Percentiles rank a stretch among this genome's conserved stretches.
phyloP scores from a whole-genome alignment of 2,797 vertebrate genomes.

The Microctenopoma stevenorrisi region DNA sequence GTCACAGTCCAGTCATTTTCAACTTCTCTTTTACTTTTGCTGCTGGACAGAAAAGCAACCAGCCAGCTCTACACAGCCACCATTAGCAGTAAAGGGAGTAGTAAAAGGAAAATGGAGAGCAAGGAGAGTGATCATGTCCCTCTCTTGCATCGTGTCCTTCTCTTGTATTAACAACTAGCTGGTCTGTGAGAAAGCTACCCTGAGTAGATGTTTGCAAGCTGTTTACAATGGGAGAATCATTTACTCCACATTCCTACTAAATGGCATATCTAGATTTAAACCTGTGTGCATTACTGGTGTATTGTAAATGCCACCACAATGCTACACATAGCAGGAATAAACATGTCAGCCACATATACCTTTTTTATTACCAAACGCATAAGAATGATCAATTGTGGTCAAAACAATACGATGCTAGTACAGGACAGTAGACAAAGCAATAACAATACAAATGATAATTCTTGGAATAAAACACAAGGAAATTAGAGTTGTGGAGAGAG shows the following conservation, averaged over 20 bases:
- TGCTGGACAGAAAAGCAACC: constrained; percentile 35
- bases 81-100: constrained; percentile 14
- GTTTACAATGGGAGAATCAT: constrained; percentile 44
- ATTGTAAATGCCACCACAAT: constrained; percentile 26
- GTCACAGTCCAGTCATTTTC: constrained; percentile 41
- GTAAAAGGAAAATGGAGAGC: constrained; percentile 34
- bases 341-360: neutral
- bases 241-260: constrained; percentile 33
- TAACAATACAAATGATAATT: neutral
- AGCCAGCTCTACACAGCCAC: constrained; percentile 12
- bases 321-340: neutral
- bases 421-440: neutral
- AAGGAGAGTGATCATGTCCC: constrained; percentile 16
- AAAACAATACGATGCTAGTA: neutral
- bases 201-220: constrained; percentile 23
- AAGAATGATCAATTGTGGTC: neutral
- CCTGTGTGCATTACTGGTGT: neutral
- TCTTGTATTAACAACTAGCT: constrained; percentile 43
- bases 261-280: constrained; percentile 22
- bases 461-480: neutral
- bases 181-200: constrained; percentile 13
- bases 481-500: neutral
- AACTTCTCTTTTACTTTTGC: constrained; percentile 35
- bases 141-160: constrained; percentile 23
- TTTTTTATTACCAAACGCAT: neutral